These are phyloP conservation scores for Trachelus tabidus DNA, from an alignment of 2,888 invertebrate genomes.

Conservation along the genomic window DNA sequence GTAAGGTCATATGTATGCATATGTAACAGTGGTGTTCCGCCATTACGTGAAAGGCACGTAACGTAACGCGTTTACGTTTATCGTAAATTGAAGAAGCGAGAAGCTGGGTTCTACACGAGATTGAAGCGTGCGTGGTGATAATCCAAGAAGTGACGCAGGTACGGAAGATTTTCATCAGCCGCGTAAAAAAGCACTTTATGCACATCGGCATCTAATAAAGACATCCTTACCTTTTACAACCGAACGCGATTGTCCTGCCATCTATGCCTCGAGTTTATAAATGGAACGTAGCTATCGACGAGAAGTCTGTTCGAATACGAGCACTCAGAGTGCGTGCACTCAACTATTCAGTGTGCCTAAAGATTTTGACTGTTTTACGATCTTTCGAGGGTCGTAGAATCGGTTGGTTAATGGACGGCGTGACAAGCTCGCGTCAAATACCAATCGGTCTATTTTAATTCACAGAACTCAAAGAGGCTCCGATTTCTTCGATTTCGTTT, in stretches of 20 bases:
- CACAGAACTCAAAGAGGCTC: neutral
- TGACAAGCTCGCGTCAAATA: conserved; percentile 1
- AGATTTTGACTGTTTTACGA: conserved; percentile 31
- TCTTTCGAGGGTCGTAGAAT: conserved; percentile 31
- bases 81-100: neutral
- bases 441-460: neutral
- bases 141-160: neutral
- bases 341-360: conserved; percentile 19
- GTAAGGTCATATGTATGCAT: neutral
- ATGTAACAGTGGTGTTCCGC: neutral
- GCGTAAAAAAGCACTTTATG: neutral
- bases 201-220: neutral
- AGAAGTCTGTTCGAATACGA: conserved; percentile 25
- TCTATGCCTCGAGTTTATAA: conserved; percentile 24
- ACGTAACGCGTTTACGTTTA: neutral
- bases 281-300: conserved; percentile 32
- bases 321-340: conserved; percentile 23
- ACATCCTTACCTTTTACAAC: neutral
- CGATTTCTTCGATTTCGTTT: neutral
- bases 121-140: neutral
- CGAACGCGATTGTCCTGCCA: neutral
- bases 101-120: neutral
- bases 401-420: conserved; percentile 27
- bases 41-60: neutral
- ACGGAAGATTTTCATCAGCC: neutral